These are phyloP conservation scores for Dryobates pubescens DNA, from an alignment of 2,797 vertebrate species.

Conservation along the genomic window DNA sequence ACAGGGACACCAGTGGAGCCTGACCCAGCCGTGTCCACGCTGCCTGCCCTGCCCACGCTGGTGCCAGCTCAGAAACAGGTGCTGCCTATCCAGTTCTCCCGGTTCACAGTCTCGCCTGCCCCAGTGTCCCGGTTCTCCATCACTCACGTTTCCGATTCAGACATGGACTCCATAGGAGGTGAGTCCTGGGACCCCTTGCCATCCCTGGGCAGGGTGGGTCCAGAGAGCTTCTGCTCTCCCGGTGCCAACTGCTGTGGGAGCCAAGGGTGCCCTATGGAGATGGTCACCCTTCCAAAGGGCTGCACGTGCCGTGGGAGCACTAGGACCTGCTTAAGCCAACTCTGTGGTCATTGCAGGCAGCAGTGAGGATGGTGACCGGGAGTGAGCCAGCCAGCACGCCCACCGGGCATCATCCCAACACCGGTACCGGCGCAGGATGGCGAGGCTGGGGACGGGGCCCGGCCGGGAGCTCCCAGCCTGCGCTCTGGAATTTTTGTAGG, in stretches of 20 bases:
- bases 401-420: neutral
- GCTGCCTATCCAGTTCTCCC: conserved; percentile 80
- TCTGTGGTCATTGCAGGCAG: conserved; percentile 75
- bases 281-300: rapidly evolving
- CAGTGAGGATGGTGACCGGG: conserved; percentile 83
- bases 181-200: neutral
- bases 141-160: conserved; percentile 92
- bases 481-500: conserved; percentile 8
- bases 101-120: conserved; percentile 92
- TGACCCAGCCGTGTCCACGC: conserved; percentile 10
- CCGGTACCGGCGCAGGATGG: neutral
- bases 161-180: conserved; percentile 88
- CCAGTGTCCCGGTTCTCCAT: conserved; percentile 92
- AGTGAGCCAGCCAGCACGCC: conserved; percentile 54
- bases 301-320: rapidly evolving
- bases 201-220: neutral
- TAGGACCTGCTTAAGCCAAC: neutral
- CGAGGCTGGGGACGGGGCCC: neutral
- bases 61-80: conserved; percentile 72
- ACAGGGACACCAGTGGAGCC: conserved; percentile 21
- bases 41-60: conserved; percentile 58
- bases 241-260: rapidly evolving
- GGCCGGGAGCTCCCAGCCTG: neutral
- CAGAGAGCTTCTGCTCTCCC: rapidly evolving
- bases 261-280: rapidly evolving